Percentiles rank a stretch among this genome's conserved stretches.
Conservation (phyloP, 2,888 invertebrate species). For the Euproctis similis region DNA sequence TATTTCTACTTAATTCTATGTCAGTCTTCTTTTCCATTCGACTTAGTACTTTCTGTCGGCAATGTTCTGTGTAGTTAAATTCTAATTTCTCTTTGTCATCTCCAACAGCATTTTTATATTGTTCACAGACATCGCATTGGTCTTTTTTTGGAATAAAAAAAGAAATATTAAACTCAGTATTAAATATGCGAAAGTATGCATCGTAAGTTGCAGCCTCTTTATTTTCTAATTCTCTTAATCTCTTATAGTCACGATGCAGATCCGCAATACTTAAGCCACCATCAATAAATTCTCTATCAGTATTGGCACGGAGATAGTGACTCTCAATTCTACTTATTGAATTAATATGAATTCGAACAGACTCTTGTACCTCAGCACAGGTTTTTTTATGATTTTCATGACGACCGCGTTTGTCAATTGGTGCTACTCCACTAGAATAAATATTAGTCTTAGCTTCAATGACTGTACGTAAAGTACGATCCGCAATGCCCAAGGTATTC, state of each 20-base stretch:
- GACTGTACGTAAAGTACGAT: slow-evolving; percentile 7
- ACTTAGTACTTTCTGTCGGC: too few species aligned
- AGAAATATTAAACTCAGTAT: too few species aligned
- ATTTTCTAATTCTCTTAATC: too few species aligned
- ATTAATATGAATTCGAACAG: background rate
- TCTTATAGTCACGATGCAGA: too few species aligned
- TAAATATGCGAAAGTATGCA: too few species aligned
- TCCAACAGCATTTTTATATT: slow-evolving; percentile 9
- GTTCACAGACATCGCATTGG: slow-evolving; percentile 1
- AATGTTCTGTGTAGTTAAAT: background rate
- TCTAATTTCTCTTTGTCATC: slow-evolving; percentile 6
- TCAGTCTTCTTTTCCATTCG: too few species aligned
- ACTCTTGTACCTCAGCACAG: background rate
- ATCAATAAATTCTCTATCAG: too few species aligned
- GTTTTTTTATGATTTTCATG: background rate
- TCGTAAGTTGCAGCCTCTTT: too few species aligned
- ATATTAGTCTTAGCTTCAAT: slow-evolving; percentile 4
- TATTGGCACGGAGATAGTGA: too few species aligned
- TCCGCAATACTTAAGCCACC: too few species aligned
- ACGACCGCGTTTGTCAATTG: background rate
- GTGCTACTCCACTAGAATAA: slow-evolving; percentile 7
- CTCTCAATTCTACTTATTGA: too few species aligned
- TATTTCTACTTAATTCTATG: background rate
- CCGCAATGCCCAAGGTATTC: slow-evolving; percentile 6
- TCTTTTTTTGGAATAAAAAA: too few species aligned